Conservation (phyloP, 2,113 vertebrate genomes). For the Chrysochloris asiatica region DNA sequence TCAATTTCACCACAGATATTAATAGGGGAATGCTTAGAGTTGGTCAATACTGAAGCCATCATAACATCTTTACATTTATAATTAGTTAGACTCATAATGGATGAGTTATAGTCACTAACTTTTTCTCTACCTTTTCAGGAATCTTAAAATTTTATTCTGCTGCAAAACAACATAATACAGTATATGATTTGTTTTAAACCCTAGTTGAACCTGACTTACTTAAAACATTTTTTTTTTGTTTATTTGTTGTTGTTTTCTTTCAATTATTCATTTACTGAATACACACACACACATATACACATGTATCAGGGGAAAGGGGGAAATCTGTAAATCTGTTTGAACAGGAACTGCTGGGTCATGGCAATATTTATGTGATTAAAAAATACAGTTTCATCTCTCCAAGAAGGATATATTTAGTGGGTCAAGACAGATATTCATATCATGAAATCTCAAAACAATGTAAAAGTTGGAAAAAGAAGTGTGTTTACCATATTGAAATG, state of each 20-base stretch:
- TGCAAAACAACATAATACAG: not conserved
- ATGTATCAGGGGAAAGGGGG: not conserved
- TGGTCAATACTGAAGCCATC: constrained; percentile 47
- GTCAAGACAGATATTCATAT: not conserved
- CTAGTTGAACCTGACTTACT: not conserved
- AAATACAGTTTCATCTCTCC: not conserved
- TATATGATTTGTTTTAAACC: not conserved
- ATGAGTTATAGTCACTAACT: not conserved
- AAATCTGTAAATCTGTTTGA: too few relatives aligned
- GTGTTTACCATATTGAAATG: not conserved
- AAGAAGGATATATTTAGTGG: not conserved
- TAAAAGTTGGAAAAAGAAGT: not conserved
- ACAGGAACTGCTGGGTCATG: not conserved
- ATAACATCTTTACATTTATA: constrained; percentile 10
- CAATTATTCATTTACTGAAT: not conserved
- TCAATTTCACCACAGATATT: constrained; percentile 37
- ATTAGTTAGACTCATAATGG: constrained; percentile 28
- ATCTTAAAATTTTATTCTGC: not conserved
- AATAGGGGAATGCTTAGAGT: not conserved
- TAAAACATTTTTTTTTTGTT: constrained; percentile 25
- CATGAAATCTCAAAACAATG: not conserved
- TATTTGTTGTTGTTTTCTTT: not conserved
- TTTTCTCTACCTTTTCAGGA: not conserved
- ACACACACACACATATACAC: too few relatives aligned
- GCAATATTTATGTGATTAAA: not conserved